Conservation (phyloP, 2,113 vertebrate genomes). For the Micromys minutus region DNA sequence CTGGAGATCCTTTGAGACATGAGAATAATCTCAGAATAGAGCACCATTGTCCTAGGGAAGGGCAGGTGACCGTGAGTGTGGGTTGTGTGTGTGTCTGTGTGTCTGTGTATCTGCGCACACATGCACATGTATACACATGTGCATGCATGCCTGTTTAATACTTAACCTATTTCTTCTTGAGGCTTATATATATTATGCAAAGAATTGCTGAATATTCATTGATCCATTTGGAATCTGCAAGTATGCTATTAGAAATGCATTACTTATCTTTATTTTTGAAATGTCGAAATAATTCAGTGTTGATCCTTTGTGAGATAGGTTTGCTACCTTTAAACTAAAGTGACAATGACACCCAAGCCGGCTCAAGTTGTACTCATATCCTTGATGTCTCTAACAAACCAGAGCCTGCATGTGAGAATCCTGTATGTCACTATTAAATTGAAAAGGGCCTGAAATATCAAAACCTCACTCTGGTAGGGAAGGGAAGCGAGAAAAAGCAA, state of each 20-base stretch:
- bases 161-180: constrained; percentile 65
- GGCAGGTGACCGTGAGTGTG: not conserved
- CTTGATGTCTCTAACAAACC: constrained; percentile 68
- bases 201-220: constrained; percentile 78
- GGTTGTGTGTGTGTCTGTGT: no score
- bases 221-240: constrained; percentile 66
- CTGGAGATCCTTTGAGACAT: constrained; percentile 3
- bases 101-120: not conserved
- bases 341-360: constrained; percentile 64
- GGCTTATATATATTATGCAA: constrained; percentile 61
- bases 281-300: constrained; percentile 80
- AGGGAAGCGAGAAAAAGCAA: constrained; percentile 52
- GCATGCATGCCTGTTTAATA: not conserved
- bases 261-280: constrained; percentile 76
- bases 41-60: not conserved
- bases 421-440: constrained; percentile 73
- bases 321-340: constrained; percentile 77
- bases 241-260: constrained; percentile 78
- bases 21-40: constrained; percentile 24
- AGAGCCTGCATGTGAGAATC: constrained; percentile 64
- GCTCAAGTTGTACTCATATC: constrained; percentile 65
- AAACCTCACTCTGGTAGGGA: constrained; percentile 61
- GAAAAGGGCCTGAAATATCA: constrained; percentile 70
- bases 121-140: not conserved
- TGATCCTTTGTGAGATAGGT: constrained; percentile 74